Base-by-base conservation (phyloP, 2,888 invertebrate species). In the Eumacrocentrus americanus region DNA sequence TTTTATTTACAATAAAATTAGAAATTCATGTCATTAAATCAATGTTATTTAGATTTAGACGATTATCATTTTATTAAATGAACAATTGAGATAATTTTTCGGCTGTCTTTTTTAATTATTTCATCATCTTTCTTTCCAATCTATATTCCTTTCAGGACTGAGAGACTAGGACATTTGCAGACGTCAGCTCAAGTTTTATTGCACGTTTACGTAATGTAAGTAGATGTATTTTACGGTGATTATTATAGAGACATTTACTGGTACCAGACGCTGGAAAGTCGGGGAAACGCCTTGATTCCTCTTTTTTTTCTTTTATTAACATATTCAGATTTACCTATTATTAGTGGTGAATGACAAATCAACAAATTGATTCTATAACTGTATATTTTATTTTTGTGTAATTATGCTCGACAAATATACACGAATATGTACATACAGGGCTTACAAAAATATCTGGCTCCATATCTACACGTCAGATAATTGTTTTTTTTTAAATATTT, bases 51-150 rank as follows among this genome's bases (percentile, higher is more conserved):
- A 70, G 65, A 59, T 48, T 64, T 66, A 71, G 65, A 66, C 63
- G 60, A 70, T 59, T 70, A 67, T 70, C 63, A 69, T 70, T 71
- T 69, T 68, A 70, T 70, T 68, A 70, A 71, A 70, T 67, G 64
- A 62, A 61, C 56, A 61, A 61, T 57, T 67, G 47, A 60, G 62
- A 63, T 62, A 65, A 51, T 52, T 22, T 18, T 14, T 60, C 53
- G 12, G 16, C 42, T 34, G 25, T 54, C 42, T 12, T 20, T 25
- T 54, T 18, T 34, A 4, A 11, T 35, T n/a, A n/a, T n/a, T n/a
- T n/a, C n/a, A 11, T 50, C 18, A 50, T 42, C 25, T 14, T 14
- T 34, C 46, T 37, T 55, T 55, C 35, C 35, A 18, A 9, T 50
- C 18, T 14, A 34, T 50, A 23, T 38, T 38, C 14, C 20, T 20